These are phyloP conservation scores for Lophotis ruficrista DNA, from an alignment of 2,113 vertebrate species.

Conservation along the genomic window DNA sequence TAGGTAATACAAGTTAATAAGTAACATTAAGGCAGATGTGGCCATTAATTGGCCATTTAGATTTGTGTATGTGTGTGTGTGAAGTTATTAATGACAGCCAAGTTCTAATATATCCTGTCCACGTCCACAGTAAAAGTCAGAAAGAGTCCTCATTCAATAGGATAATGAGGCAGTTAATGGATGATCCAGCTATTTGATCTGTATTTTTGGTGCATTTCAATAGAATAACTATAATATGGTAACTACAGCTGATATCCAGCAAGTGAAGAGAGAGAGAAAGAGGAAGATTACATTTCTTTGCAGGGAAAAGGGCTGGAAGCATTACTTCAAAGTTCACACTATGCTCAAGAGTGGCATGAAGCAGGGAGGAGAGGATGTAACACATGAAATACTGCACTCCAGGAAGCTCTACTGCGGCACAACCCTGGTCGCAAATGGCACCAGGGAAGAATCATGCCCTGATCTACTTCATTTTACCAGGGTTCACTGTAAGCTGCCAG, in stretches of 20 bases:
- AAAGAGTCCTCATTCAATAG: constrained; percentile 26
- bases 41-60: constrained; percentile 53
- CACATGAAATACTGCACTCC: neutral
- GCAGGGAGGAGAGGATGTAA: neutral
- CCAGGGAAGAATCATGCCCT: neutral
- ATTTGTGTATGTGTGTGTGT: neutral
- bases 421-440: neutral
- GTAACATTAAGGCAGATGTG: constrained; percentile 30
- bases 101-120: constrained; percentile 35
- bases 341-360: neutral
- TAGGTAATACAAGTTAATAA: constrained; percentile 28
- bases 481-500: neutral
- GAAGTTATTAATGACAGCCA: constrained; percentile 41
- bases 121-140: constrained; percentile 35
- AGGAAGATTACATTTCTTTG: neutral
- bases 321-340: neutral
- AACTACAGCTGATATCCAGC: neutral
- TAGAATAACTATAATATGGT: constrained; percentile 41
- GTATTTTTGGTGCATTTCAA: constrained; percentile 56
- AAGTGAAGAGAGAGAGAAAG: neutral
- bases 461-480: neutral
- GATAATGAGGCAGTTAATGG: constrained; percentile 56
- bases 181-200: constrained; percentile 46
- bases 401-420: neutral
- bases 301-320: neutral